Conservation (phyloP, 2,888 invertebrate genomes). For the Xestia xanthographa region DNA sequence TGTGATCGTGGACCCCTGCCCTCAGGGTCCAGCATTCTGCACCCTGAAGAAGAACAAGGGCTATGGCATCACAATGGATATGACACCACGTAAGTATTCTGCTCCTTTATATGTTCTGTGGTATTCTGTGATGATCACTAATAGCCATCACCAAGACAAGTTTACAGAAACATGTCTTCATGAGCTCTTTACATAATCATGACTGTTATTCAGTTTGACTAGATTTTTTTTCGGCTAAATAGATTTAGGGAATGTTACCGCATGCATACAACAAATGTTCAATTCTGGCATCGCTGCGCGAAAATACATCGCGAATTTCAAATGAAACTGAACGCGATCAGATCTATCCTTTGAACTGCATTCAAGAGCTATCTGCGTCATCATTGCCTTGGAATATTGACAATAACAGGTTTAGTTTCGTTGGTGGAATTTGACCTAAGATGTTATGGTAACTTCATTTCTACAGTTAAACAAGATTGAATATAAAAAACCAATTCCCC, state of each 20-base stretch:
- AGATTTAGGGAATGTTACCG: neutral
- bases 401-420: neutral
- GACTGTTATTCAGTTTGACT: neutral
- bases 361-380: neutral
- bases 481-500: neutral
- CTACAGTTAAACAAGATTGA: neutral
- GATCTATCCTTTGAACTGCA: neutral
- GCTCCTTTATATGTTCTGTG: too few species aligned
- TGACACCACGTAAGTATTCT: constrained; percentile 80
- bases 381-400: neutral
- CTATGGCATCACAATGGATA: constrained; percentile 76
- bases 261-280: neutral
- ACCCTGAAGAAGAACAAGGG: constrained; percentile 74
- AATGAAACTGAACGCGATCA: neutral
- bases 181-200: neutral
- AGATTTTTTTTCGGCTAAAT: neutral
- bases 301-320: neutral
- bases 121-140: neutral
- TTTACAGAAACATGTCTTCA: neutral
- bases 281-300: neutral
- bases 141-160: neutral
- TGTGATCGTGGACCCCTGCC: constrained; percentile 79
- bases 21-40: constrained; percentile 76
- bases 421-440: neutral
- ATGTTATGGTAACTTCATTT: neutral